These are phyloP conservation scores for Helarctos malayanus DNA, from an alignment of 2,797 vertebrate species.

Conservation along the genomic window DNA sequence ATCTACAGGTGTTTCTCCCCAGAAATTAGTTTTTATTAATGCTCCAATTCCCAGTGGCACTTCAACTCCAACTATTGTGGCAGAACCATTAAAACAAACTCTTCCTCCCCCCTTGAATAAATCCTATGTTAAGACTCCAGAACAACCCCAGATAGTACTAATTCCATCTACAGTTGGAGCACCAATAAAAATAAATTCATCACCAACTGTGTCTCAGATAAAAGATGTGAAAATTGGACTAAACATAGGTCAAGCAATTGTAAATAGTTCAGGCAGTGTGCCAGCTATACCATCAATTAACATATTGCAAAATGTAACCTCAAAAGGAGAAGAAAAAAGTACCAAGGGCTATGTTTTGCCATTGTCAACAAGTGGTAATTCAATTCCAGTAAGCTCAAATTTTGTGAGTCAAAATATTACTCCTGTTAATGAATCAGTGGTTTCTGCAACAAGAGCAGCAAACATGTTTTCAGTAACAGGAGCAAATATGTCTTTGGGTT, in stretches of 20 bases:
- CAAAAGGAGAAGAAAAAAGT: conserved; percentile 88
- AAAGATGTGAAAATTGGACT: conserved; percentile 92
- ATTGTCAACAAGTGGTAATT: conserved; percentile 78
- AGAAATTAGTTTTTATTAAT: conserved; percentile 92
- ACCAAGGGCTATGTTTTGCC: conserved; percentile 72
- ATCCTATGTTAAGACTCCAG: conserved; percentile 86
- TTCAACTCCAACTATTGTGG: conserved; percentile 81
- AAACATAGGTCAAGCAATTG: conserved; percentile 91
- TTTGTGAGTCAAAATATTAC: conserved; percentile 86
- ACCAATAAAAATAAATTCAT: conserved; percentile 88
- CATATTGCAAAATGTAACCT: conserved; percentile 89
- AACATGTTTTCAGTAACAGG: conserved; percentile 85
- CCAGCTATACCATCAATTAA: conserved; percentile 90
- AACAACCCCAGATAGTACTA: conserved; percentile 89
- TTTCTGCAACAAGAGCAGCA: conserved; percentile 84
- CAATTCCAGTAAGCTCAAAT: conserved; percentile 83
- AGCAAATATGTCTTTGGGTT: conserved; percentile 84
- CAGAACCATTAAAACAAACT: conserved; percentile 87
- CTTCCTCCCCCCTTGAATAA: conserved; percentile 85
- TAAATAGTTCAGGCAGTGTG: conserved; percentile 88
- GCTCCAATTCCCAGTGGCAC: conserved; percentile 88
- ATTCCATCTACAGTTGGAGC: conserved; percentile 89
- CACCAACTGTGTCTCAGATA: conserved; percentile 91
- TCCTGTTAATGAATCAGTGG: conserved; percentile 83
- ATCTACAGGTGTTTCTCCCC: conserved; percentile 86